A percentile compares a stretch with the other conserved stretches of the same genome.
These are phyloP conservation scores for Heliconius ismenius DNA, from an alignment of 2,888 invertebrate species.

Conservation along the genomic window DNA sequence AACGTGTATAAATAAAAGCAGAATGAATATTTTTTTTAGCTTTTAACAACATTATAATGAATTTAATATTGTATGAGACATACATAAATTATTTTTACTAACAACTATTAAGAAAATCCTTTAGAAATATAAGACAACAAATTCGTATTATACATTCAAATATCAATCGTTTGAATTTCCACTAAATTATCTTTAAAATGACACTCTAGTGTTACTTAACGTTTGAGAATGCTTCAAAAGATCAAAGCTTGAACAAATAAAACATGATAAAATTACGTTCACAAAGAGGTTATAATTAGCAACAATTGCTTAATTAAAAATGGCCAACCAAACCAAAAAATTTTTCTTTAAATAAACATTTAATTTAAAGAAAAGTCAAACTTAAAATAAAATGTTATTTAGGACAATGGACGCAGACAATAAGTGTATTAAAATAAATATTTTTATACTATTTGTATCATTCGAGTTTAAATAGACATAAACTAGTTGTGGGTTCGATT, in stretches of 20 bases:
- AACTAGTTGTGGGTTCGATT: neutral
- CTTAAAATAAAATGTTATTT: neutral
- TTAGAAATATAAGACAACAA: neutral
- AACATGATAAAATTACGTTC: neutral
- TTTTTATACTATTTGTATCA: neutral
- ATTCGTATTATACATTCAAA: neutral
- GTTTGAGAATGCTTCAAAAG: neutral
- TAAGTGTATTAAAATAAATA: neutral
- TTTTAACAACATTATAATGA: too few relatives aligned
- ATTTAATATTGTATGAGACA: too few relatives aligned
- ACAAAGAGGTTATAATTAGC: neutral
- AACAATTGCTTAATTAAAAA: constrained; percentile 3
- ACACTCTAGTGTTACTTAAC: neutral
- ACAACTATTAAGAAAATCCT: neutral
- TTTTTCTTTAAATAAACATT: too few relatives aligned
- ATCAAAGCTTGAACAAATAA: neutral
- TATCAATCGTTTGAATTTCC: neutral
- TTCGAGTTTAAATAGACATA: neutral
- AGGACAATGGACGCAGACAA: too few relatives aligned
- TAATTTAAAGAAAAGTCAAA: neutral
- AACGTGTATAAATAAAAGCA: too few relatives aligned
- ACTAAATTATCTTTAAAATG: neutral
- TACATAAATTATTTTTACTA: too few relatives aligned
- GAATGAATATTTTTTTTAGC: too few relatives aligned
- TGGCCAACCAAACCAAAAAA: neutral